phyloP scores from a whole-genome alignment of 2,888 invertebrate genomes.

The Drosophila picticornis region DNA sequence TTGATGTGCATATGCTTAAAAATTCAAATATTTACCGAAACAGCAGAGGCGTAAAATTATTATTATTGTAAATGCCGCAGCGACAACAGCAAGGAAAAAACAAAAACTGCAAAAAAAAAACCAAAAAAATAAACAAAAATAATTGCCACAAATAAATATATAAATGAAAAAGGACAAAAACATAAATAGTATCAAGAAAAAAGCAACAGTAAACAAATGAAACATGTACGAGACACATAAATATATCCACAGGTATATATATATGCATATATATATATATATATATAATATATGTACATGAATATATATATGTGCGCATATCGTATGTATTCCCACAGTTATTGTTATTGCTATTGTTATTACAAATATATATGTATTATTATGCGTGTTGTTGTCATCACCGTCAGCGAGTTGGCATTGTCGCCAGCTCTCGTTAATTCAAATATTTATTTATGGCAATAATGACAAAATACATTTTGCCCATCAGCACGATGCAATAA shows the following conservation, averaged over 20 bases:
- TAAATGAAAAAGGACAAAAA: constrained; percentile 10
- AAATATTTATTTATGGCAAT: constrained; percentile 75
- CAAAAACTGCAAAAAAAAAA: constrained; percentile 26
- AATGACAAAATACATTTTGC: constrained; percentile 75
- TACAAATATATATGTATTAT: constrained; percentile 3
- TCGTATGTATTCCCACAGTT: constrained; percentile 37
- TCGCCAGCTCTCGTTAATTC: constrained; percentile 76
- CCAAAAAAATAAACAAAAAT: constrained; percentile 36
- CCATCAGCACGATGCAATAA: constrained; percentile 63
- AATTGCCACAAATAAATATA: constrained; percentile 45
- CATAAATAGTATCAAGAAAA: constrained; percentile 18
- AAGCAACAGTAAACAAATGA: constrained; percentile 46
- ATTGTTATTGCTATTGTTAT: constrained; percentile 46
- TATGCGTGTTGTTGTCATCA: constrained; percentile 43
- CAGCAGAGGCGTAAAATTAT: constrained; percentile 68
- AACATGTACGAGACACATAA: constrained; percentile 37
- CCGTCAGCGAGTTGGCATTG: constrained; percentile 64
- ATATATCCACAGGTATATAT: constrained; percentile 21
- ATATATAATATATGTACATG: neutral
- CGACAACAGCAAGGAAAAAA: constrained; percentile 17
- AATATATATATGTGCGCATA: neutral
- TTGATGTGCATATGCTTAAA: constrained; percentile 72
- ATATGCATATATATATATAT: constrained; percentile 7
- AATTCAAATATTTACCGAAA: constrained; percentile 74
- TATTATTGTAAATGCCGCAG: constrained; percentile 69